These are phyloP conservation scores for Nemotelus nigrinus DNA, from an alignment of 2,888 invertebrate genomes.

Conservation along the genomic window DNA sequence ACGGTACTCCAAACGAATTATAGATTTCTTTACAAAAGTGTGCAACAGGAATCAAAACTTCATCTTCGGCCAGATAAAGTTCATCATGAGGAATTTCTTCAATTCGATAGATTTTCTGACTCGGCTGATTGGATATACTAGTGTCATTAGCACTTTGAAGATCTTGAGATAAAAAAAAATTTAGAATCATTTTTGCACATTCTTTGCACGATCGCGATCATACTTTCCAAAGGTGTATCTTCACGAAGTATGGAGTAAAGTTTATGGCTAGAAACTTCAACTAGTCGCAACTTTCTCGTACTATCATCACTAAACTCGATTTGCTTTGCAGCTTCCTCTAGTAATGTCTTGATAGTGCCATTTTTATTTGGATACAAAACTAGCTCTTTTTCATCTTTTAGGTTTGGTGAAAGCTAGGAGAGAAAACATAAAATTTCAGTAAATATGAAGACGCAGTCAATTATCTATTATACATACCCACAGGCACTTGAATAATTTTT, in stretches of 20 bases:
- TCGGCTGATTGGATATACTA: slow-evolving; percentile 64
- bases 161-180: slow-evolving; percentile 28
- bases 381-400: slow-evolving; percentile 95
- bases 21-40: slow-evolving; percentile 97
- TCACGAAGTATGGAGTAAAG: slow-evolving; percentile 75
- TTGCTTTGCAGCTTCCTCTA: slow-evolving; percentile 93
- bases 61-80: slow-evolving; percentile 79
- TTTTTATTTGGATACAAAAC: slow-evolving; percentile 96
- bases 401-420: slow-evolving; percentile 81
- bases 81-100: slow-evolving; percentile 97
- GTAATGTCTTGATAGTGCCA: slow-evolving; percentile 87
- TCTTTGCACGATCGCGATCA: not conserved
- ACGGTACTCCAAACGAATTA: slow-evolving; percentile 93
- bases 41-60: slow-evolving; percentile 92
- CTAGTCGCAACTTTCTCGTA: slow-evolving; percentile 85
- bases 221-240: slow-evolving; percentile 73
- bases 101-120: slow-evolving; percentile 77
- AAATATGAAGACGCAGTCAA: not conserved
- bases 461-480: slow-evolving; percentile 67
- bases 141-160: slow-evolving; percentile 54
- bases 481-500: slow-evolving; percentile 90
- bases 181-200: not conserved
- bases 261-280: slow-evolving; percentile 80
- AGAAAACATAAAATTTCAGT: slow-evolving; percentile 10
- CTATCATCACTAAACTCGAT: slow-evolving; percentile 89